Evolutionary conservation across 2,113 vertebrate species (phyloP).

Genomic region (Pheucticus melanocephalus): DNA sequence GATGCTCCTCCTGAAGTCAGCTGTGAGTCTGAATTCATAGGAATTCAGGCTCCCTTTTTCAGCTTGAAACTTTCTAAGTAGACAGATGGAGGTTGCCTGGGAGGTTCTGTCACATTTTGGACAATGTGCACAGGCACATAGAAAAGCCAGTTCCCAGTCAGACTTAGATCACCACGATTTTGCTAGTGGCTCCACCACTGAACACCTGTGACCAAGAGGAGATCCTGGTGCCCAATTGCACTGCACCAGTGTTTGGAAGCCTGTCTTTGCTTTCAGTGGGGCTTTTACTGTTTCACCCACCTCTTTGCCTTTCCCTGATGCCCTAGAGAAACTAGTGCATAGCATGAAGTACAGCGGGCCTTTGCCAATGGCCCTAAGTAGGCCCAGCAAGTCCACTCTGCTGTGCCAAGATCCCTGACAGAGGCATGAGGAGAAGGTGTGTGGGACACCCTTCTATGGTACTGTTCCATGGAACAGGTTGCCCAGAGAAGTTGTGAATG

Average conservation of each 20-base stretch:
- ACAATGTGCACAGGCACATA: neutral
- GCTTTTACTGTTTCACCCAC: neutral
- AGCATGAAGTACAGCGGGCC: too few species aligned
- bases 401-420: neutral
- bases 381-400: neutral
- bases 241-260: neutral
- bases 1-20: neutral
- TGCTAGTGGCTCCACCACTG: neutral
- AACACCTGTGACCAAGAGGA: neutral
- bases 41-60: neutral
- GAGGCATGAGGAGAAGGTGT: accelerated
- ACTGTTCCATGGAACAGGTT: neutral
- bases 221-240: neutral
- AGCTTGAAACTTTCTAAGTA: neutral
- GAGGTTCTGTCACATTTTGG: conserved; percentile 2
- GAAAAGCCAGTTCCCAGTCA: neutral
- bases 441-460: neutral
- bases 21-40: neutral
- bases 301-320: neutral
- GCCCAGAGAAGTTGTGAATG: neutral
- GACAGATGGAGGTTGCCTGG: neutral
- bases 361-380: too few species aligned
- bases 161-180: neutral
- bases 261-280: neutral
- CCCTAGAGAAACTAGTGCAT: neutral